Percentiles rank a stretch among this genome's conserved stretches.
Conservation (phyloP, 2,888 invertebrate species). For the Nomada fucata region DNA sequence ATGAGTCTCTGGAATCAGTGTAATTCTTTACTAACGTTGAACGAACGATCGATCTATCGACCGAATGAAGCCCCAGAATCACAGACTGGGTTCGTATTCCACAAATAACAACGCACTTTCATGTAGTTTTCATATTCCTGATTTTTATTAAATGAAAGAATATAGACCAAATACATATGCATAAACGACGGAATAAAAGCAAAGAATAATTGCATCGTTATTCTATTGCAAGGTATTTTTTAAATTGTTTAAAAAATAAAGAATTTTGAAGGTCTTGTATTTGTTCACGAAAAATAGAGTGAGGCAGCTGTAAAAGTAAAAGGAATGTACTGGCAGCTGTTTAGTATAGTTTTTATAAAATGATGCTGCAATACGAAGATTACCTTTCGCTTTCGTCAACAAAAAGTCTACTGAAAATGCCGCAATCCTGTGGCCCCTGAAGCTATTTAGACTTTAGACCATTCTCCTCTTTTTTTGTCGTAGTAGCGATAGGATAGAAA, state of each 20-base stretch:
- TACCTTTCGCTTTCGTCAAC: conserved; percentile 14
- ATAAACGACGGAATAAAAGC: neutral
- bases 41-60: conserved; percentile 52
- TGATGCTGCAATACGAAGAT: conserved; percentile 8
- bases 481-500: neutral
- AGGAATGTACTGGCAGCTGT: neutral
- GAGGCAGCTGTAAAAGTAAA: neutral
- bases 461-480: neutral
- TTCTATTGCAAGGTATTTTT: neutral
- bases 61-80: conserved; percentile 40
- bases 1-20: conserved; percentile 63
- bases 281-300: neutral
- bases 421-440: neutral
- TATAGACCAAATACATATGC: neutral
- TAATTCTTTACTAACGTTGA: conserved; percentile 53
- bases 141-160: neutral
- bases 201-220: neutral
- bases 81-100: conserved; percentile 32
- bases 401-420: neutral
- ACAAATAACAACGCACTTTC: neutral
- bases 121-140: neutral
- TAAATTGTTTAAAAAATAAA: neutral
- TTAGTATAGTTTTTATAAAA: conserved; percentile 8
- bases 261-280: neutral
- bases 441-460: neutral